phyloP scores from a whole-genome alignment of 2,797 vertebrate species.

The Margarornis squamiger region DNA sequence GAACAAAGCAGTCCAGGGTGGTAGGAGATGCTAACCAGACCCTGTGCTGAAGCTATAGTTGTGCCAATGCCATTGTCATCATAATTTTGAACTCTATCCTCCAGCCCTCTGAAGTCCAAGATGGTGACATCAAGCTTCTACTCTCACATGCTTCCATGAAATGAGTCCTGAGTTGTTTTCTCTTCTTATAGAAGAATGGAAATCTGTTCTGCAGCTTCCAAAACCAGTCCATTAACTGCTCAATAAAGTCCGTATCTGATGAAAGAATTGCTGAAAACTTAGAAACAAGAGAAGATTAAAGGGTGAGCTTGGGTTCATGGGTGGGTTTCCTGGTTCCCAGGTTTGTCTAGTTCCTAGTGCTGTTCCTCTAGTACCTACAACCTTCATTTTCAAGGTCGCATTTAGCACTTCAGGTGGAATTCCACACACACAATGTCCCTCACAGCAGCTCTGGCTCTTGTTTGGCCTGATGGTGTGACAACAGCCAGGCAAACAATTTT shows the following conservation, averaged over 20 bases:
- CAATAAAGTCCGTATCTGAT: background rate
- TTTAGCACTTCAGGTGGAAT: background rate
- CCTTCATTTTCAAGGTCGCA: background rate
- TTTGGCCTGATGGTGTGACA: background rate
- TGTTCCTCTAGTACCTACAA: background rate
- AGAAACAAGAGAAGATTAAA: background rate
- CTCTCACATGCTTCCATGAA: background rate
- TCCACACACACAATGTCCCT: background rate
- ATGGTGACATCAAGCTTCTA: background rate
- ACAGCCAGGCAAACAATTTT: background rate
- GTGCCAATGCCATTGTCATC: too few species aligned
- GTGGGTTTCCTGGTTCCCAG: background rate
- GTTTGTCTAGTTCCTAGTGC: background rate
- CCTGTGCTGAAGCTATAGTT: too few species aligned
- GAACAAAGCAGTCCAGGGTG: too few species aligned
- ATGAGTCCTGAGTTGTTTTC: background rate
- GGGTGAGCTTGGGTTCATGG: background rate
- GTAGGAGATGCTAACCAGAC: too few species aligned
- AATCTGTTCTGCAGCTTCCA: background rate
- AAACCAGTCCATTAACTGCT: background rate
- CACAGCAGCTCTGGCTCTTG: background rate
- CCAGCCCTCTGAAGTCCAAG: background rate
- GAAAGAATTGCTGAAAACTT: background rate
- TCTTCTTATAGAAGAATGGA: background rate
- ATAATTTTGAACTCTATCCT: background rate